Conservation (phyloP, 2,888 invertebrate genomes). For the Carcina quercana region DNA sequence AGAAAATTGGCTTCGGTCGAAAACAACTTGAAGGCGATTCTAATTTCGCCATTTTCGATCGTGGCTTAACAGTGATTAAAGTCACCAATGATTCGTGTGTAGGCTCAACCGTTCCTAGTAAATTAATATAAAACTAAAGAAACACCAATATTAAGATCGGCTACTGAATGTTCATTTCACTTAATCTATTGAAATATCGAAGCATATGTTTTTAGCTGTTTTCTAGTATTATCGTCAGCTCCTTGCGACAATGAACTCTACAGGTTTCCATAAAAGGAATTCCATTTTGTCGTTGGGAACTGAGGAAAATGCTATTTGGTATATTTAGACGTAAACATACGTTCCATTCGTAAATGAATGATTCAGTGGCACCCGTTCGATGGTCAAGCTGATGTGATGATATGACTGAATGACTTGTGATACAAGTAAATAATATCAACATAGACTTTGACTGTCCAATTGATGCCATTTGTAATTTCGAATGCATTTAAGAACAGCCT, state of each 20-base stretch:
- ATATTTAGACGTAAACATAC: slow-evolving; percentile 39
- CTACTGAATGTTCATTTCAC: slow-evolving; percentile 53
- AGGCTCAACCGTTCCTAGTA: slow-evolving; percentile 66
- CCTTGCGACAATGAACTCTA: not conserved
- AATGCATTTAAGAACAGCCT: slow-evolving; percentile 9
- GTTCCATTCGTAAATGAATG: slow-evolving; percentile 36
- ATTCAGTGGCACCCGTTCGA: slow-evolving; percentile 22
- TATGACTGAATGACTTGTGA: too few relatives aligned
- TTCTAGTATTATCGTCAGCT: slow-evolving; percentile 26
- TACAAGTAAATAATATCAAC: too few relatives aligned
- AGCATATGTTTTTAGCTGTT: slow-evolving; percentile 45
- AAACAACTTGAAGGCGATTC: too few relatives aligned
- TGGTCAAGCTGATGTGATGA: too few relatives aligned
- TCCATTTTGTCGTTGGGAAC: slow-evolving; percentile 35
- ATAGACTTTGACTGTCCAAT: not conserved
- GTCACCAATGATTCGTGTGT: slow-evolving; percentile 67
- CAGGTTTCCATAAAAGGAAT: slow-evolving; percentile 1
- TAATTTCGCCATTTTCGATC: too few relatives aligned
- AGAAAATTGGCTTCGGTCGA: too few relatives aligned
- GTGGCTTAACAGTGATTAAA: slow-evolving; percentile 68
- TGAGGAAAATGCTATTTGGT: slow-evolving; percentile 45
- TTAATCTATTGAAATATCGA: slow-evolving; percentile 58
- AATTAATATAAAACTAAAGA: too few relatives aligned
- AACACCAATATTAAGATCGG: too few relatives aligned
- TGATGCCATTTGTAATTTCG: not conserved